Evolutionary conservation across 2,113 vertebrate species (phyloP), one percentile per base, ranked within the genome.

Genomic region (Pteruthius melanotis): DNA sequence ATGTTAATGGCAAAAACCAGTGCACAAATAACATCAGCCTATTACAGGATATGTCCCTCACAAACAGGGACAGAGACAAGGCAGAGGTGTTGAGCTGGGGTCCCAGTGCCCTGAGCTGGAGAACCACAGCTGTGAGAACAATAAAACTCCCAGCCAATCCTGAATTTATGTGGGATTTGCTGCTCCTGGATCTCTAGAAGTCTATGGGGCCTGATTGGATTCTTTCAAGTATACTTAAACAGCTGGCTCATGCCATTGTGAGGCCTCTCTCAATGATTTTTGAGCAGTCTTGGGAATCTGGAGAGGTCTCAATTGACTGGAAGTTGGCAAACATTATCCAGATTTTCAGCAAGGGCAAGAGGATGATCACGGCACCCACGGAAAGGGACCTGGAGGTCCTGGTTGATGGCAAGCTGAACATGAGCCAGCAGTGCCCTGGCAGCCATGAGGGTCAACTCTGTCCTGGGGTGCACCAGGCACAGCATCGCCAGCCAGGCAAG

Each of bases 401-500:
- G 44, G 7, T 13, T 5, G 2, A 18, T 10, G 13, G 18, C 6
- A 57, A 69, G 18, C 4, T 22, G 23, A n/a, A 33, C 4, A 11
- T 22, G 23, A 81, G 18, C 1, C 28, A 59, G 28, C 5, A 82
- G 35, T 40, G 53, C 11, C 18, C 53, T n/a, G 53, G 78, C 28
- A 68, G 52, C 8, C 42, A 57, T 42, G 9, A 57, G 22, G 45
- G n/a, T 6, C 64, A 68, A 22, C 1, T 1, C 0, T 49, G 52
- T 39, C 52, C 52, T 49, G 53, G 7, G 28, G 52, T 0, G 13
- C 40, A 47, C 21, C 52, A 47, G 50, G 42, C 13, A 20, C n/a
- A 68, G 77, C 50, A 33, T 47, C 1, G 0, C 19, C 78, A 81
- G 63, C 28, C 0, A 0, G 42, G 23, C 3, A 27, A 81, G 22